A percentile compares a stretch with the other conserved stretches of the same genome.
phyloP scores from a whole-genome alignment of 2,888 invertebrate species.

The Leptogaster cylindrica region DNA sequence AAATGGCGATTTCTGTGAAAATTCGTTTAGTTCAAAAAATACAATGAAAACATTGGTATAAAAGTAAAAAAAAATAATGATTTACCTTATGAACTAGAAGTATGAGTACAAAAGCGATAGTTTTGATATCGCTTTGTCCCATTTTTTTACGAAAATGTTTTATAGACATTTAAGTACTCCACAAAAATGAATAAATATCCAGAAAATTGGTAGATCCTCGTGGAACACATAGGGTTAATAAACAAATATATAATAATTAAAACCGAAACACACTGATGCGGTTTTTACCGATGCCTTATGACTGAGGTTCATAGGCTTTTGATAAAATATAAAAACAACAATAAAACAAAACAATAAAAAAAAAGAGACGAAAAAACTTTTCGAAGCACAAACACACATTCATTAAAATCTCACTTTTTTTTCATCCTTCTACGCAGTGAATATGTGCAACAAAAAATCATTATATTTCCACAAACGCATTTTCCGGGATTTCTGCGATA shows the following conservation, averaged over 20 bases:
- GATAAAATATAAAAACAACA: too few species aligned
- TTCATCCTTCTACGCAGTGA: conserved; percentile 5
- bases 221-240: conserved; percentile 35
- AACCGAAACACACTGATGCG: conserved; percentile 1
- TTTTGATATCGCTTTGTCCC: conserved; percentile 40
- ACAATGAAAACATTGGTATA: too few species aligned
- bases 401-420: conserved; percentile 23
- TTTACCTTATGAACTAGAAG: conserved; percentile 44
- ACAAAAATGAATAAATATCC: conserved; percentile 39
- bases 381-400: too few species aligned
- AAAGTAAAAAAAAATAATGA: not conserved
- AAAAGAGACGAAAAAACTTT: too few species aligned
- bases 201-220: conserved; percentile 28
- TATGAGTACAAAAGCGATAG: conserved; percentile 40
- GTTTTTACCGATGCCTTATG: too few species aligned
- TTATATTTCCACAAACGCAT: conserved; percentile 26
- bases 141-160: conserved; percentile 42
- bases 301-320: not conserved
- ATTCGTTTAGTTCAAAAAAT: too few species aligned
- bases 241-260: too few species aligned
- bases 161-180: conserved; percentile 47
- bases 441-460: conserved; percentile 2
- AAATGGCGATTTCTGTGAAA: too few species aligned
- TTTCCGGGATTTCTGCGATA: conserved; percentile 3
- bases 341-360: too few species aligned